These are phyloP conservation scores for Corydoras maculifer DNA, from an alignment of 2,113 vertebrate species.

Conservation along the genomic window DNA sequence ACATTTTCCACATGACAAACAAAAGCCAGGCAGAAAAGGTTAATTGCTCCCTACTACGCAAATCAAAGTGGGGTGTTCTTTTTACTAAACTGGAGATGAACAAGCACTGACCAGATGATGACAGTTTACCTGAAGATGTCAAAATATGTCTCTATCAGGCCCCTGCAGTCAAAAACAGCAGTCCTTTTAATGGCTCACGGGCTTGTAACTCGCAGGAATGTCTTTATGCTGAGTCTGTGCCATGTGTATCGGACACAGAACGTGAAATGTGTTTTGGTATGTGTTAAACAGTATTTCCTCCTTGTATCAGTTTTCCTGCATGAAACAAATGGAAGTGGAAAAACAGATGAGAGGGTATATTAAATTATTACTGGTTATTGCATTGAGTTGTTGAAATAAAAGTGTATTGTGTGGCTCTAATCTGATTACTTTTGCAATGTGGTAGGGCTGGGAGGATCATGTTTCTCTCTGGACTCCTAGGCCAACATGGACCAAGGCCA, in stretches of 20 bases:
- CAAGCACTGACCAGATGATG: constrained; percentile 32
- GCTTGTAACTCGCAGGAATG: no score
- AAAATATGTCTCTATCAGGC: constrained; percentile 28
- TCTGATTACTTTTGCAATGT: constrained; percentile 94
- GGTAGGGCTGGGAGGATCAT: constrained; percentile 87
- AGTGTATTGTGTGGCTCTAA: constrained; percentile 84
- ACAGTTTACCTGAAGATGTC: constrained; percentile 24
- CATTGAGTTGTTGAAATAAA: constrained; percentile 83
- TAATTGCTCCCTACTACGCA: constrained; percentile 68
- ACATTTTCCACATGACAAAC: constrained; percentile 70
- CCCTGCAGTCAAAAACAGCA: no score
- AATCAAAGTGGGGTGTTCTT: constrained; percentile 56
- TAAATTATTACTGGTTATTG: constrained; percentile 76
- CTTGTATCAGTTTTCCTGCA: constrained; percentile 53
- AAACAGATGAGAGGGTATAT: constrained; percentile 80
- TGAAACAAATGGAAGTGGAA: constrained; percentile 50
- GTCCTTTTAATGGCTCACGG: no score
- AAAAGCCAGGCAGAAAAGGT: constrained; percentile 69
- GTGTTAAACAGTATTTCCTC: constrained; percentile 38
- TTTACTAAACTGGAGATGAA: constrained; percentile 45
- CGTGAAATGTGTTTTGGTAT: constrained; percentile 22
- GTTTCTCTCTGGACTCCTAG: constrained; percentile 85
- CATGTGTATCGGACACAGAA: no score
- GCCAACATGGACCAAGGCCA: constrained; percentile 87
- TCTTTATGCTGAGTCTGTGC: no score